These are phyloP conservation scores for Poicephalus gulielmi DNA, from an alignment of 2,113 vertebrate genomes.

Conservation along the genomic window DNA sequence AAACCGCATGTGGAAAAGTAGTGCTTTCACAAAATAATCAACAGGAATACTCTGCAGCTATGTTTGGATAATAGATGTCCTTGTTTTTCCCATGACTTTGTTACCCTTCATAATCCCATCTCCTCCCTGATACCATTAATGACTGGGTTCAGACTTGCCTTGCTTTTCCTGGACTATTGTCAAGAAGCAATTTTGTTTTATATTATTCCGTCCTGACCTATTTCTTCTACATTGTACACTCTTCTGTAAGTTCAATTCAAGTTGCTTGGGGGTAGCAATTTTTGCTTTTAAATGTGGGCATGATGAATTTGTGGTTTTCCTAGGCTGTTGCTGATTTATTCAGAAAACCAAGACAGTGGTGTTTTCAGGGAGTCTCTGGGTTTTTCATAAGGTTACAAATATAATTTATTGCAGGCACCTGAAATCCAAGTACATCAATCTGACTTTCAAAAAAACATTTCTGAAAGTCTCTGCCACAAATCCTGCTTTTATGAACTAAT, in stretches of 20 bases:
- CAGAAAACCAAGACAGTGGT: background rate
- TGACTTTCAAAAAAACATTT: background rate
- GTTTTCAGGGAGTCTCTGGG: background rate
- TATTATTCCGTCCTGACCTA: constrained; percentile 48
- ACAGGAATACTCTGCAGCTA: background rate
- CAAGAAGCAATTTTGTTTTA: constrained; percentile 42
- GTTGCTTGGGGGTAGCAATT: constrained; percentile 16
- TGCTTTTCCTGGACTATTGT: constrained; percentile 50
- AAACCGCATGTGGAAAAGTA: background rate
- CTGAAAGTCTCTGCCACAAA: background rate
- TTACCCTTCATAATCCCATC: constrained; percentile 9
- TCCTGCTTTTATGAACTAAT: background rate
- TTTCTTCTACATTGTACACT: constrained; percentile 34
- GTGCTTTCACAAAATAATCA: background rate
- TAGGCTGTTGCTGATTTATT: background rate
- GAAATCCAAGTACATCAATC: background rate
- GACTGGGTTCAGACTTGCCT: constrained; percentile 42
- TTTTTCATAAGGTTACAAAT: background rate
- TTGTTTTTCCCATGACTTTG: constrained; percentile 43
- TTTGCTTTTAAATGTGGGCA: constrained; percentile 7
- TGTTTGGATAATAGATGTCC: background rate
- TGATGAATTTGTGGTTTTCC: constrained; percentile 5
- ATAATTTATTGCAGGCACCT: background rate
- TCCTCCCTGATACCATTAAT: constrained; percentile 29
- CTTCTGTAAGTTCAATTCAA: constrained; percentile 48